phyloP scores from a whole-genome alignment of 2,797 vertebrate genomes.

The Benthosema pterotum region DNA sequence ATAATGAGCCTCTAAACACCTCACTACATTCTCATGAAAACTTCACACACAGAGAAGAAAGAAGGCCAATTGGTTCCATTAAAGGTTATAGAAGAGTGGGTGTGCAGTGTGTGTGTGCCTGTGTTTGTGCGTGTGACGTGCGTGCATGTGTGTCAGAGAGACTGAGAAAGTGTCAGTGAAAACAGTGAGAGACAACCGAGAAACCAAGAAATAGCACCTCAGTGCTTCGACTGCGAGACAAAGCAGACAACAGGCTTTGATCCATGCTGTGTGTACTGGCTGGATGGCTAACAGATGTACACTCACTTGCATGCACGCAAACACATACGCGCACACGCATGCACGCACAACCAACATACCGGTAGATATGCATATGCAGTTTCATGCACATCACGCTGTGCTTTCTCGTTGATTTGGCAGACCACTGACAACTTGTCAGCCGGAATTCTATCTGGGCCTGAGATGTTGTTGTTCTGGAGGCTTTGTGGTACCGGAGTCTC shows the following conservation, averaged over 20 bases:
- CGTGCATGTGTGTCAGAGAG: too few species aligned
- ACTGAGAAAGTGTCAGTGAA: background rate
- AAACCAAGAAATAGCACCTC: too few species aligned
- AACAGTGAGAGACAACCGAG: too few species aligned
- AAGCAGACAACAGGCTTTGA: background rate
- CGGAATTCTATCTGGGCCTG: too few species aligned
- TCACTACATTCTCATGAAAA: constrained; percentile 8
- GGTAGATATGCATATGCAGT: background rate
- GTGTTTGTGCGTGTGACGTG: background rate
- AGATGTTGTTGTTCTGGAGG: too few species aligned
- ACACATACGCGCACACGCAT: background rate
- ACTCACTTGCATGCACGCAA: background rate
- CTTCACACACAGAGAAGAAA: background rate
- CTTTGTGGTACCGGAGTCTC: too few species aligned
- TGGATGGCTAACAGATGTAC: constrained; percentile 1
- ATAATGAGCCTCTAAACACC: constrained; percentile 4
- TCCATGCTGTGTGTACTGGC: constrained; percentile 11
- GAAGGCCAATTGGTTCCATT: background rate
- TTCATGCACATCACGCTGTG: constrained; percentile 28
- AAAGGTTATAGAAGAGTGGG: background rate
- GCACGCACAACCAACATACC: background rate
- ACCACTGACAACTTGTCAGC: too few species aligned
- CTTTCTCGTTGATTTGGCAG: too few species aligned
- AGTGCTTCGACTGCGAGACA: background rate
- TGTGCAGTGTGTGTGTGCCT: background rate